Evolutionary conservation across 1,140 invertebrate species (phyloP).

Genomic region (Neelides sp.): DNA sequence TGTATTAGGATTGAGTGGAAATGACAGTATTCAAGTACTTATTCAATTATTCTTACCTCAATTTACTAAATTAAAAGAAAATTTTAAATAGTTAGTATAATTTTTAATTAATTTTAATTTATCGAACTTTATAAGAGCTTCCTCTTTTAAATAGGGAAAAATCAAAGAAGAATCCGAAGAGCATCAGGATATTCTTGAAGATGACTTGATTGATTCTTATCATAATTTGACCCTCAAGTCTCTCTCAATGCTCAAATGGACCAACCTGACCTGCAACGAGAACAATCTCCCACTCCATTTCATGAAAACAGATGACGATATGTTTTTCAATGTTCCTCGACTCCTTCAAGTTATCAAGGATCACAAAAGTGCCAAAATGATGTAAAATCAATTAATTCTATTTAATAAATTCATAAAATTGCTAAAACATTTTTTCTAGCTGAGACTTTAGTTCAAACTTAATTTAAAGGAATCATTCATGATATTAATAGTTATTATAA

Average conservation of each 20-base stretch:
- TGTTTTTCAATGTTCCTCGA: constrained; percentile 39
- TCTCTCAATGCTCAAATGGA: constrained; percentile 69
- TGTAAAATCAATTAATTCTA: constrained; percentile 19
- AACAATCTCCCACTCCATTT: constrained; percentile 32
- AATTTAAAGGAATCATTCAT: no score
- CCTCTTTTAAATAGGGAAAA: constrained; percentile 35
- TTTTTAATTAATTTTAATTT: background rate
- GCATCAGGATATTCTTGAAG: constrained; percentile 77
- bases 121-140: background rate
- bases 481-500: no score
- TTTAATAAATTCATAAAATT: constrained; percentile 1
- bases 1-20: constrained; percentile 22
- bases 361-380: constrained; percentile 25
- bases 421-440: no score
- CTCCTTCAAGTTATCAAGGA: constrained; percentile 26
- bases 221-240: constrained; percentile 86
- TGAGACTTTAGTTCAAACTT: no score
- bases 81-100: background rate
- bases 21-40: constrained; percentile 21
- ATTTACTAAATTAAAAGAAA: background rate
- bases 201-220: constrained; percentile 76
- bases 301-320: constrained; percentile 44
- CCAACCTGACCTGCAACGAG: constrained; percentile 27
- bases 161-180: constrained; percentile 46
- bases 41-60: background rate